Evolutionary conservation across 2,888 invertebrate species (phyloP), one percentile per base, ranked within the genome.

Genomic region (Heterodera filipjevi): DNA sequence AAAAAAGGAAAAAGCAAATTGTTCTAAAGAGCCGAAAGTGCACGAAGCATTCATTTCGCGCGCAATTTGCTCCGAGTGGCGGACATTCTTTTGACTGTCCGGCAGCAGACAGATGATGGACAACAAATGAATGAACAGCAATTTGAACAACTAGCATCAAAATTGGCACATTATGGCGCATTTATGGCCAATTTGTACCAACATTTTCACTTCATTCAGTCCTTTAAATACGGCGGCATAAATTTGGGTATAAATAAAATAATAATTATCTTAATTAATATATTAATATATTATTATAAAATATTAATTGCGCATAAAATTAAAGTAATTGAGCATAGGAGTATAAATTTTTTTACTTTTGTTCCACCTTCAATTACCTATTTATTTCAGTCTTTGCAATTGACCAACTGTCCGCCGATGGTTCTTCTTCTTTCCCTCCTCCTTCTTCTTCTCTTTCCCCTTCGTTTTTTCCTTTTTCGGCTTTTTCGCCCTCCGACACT

Each of bases 131-230:
- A 81, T 12, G 10, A 5, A 27, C n/a, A 59, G 19, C 49, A 14
- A 3, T 49, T 49, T 35, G 71, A 70, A 1, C n/a, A n/a, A n/a
- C 73, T 87, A 66, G 81, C 16, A 27, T 77, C 10, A 79, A 81
- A 8, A 39, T 68, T 87, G 33, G 82, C 82, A 76, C 81, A 81
- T 22, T 87, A 84, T 74, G 86, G 85, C 10, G 46, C 30, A 6
- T n/a, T 74, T 35, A 39, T 66, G 49, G 44, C 66, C 27, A 19
- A 78, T 16, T 76, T 78, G 46, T 84, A 85, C 71, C 75, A 83
- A 59, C 49, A 66, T n/a, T 73, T 82, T 39, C 77, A 74, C 30
- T 84, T 84, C 78, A 27, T 82, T 30, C 70, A 74, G 44, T 79
- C 83, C 8, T 84, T 82, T 53, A 73, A 70, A 27, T 77, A 76